Evolutionary conservation across 2,797 vertebrate genomes (phyloP), one percentile per base, ranked within the genome.

Genomic region (Pelochelys cantorii): DNA sequence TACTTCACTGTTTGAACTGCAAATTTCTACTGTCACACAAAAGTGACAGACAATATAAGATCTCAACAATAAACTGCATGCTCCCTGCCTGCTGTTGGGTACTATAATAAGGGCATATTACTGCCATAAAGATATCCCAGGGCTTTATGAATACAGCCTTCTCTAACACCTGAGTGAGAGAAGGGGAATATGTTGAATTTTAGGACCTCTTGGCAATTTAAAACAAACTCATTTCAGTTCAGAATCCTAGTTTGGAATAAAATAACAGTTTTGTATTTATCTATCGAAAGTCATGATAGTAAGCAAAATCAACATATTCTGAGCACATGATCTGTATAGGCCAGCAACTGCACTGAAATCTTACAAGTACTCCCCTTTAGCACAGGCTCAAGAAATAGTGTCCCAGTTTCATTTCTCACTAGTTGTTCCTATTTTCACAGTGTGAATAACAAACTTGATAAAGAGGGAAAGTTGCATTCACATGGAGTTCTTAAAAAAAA

Each of bases 1-100:
- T 90, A 94, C 95, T 96, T 96, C 89, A 83, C 78, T 95, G 85
- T 91, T 94, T 93, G 86, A 94, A 95, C 92, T 95, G 95, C 88
- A 91, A 87, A 91, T 94, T 85, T 95, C 93, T 81, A 92, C 85
- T 4, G 1, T 91, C 95, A 81, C 91, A 87, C 59, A 57, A 25
- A 85, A 85, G 53, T 95, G 92, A 95, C 84, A 93, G 68, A 79
- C 85, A 86, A 92, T 60, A 18, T 0, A 74, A 80, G 84, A 94
- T 23, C 81, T 57, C 86, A 91, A 42, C 78, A 59, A 77, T 83
- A 89, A 95, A 89, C 90, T 91, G 52, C 34, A 55, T 56, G 86
- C 90, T 11, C 96, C 94, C 89, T 92, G 91, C 57, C 96, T 94
- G 93, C 90, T 95, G 93, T 95, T 95, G 94, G 87, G 59, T 71